Evolutionary conservation across 2,113 vertebrate species (phyloP).

Genomic region (Megaptera novaeangliae): DNA sequence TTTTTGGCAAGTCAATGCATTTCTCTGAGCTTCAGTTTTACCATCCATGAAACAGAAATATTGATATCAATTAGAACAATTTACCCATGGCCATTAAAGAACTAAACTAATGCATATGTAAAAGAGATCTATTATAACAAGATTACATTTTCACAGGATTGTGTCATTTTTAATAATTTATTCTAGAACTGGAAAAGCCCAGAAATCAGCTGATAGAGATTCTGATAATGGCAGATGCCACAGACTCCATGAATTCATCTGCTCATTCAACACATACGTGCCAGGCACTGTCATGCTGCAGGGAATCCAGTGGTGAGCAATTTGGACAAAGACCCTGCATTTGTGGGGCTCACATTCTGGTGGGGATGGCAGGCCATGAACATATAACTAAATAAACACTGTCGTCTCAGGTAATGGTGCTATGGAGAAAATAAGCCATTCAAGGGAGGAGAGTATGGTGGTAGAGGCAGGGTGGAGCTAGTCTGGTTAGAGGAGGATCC

Average conservation of each 20-base stretch:
- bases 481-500: neutral
- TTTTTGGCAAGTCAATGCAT: neutral
- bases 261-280: neutral
- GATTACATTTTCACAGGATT: neutral
- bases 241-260: neutral
- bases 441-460: rapidly evolving
- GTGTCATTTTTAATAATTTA: neutral
- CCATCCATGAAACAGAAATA: neutral
- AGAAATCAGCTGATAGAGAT: neutral
- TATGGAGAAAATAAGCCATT: neutral
- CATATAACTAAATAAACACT: neutral
- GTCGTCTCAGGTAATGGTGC: neutral
- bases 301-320: neutral
- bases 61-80: neutral
- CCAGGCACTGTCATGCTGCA: neutral
- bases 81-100: neutral
- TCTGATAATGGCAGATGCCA: neutral
- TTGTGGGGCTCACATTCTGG: neutral
- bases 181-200: neutral
- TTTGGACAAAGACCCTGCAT: neutral
- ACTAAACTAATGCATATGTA: neutral
- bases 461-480: rapidly evolving
- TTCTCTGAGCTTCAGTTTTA: neutral
- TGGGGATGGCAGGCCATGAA: neutral
- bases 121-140: neutral